Percentiles rank a stretch among this genome's conserved stretches.
Conservation (phyloP, 1,140 invertebrate genomes). For the Panulirus ornatus region DNA sequence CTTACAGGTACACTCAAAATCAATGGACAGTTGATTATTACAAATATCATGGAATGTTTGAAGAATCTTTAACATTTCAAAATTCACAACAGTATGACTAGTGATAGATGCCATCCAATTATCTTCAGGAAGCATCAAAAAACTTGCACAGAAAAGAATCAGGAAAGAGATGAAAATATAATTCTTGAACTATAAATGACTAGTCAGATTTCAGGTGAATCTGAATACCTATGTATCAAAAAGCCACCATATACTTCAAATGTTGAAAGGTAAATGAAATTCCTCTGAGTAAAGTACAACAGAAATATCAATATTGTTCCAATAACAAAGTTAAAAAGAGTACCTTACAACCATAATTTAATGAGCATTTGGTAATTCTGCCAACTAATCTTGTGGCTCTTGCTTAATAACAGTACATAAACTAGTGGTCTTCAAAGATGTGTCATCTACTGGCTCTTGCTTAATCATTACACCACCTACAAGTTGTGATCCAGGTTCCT, state of each 20-base stretch:
- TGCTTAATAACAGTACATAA: slow-evolving; percentile 55
- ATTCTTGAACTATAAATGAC: background rate
- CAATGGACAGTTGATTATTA: background rate
- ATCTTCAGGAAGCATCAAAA: background rate
- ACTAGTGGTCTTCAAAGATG: background rate
- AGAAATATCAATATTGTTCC: background rate
- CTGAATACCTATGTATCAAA: background rate
- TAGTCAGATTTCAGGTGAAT: background rate
- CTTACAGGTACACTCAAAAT: background rate
- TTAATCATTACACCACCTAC: slow-evolving; percentile 43
- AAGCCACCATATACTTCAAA: background rate
- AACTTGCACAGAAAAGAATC: background rate
- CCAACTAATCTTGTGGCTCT: slow-evolving; percentile 47
- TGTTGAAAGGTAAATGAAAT: background rate
- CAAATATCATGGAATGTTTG: background rate
- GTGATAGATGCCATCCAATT: background rate
- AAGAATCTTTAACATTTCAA: background rate
- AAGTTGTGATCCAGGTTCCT: slow-evolving; percentile 31
- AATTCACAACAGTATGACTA: slow-evolving; percentile 1
- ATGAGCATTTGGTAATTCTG: background rate
- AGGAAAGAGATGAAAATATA: background rate
- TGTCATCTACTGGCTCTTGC: slow-evolving; percentile 47
- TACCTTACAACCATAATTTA: background rate
- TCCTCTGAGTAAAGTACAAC: background rate
- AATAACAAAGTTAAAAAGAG: background rate